Percentiles rank a stretch among this genome's conserved stretches.
Evolutionary conservation across 2,888 invertebrate genomes (phyloP).

Genomic region (Dynastes grantii): DNA sequence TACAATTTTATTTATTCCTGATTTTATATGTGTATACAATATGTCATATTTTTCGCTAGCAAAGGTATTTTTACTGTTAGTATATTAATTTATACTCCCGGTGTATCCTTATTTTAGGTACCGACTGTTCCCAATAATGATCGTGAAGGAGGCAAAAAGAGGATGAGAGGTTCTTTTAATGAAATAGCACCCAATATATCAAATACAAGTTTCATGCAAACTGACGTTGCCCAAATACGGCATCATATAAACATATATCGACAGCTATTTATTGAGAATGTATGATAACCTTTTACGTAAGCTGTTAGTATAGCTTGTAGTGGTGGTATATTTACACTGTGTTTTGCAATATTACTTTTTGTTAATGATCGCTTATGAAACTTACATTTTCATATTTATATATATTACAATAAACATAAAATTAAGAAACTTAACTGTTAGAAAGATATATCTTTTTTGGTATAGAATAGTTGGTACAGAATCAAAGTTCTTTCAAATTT

Average conservation of each 20-base stretch:
- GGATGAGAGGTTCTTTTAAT: neutral
- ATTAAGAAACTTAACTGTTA: too few relatives aligned
- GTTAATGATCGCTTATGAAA: too few relatives aligned
- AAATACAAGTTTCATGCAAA: neutral
- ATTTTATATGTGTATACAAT: neutral
- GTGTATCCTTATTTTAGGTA: neutral
- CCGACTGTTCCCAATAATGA: neutral
- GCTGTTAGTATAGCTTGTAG: too few relatives aligned
- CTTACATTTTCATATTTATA: too few relatives aligned
- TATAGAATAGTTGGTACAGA: too few relatives aligned
- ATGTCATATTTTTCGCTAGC: neutral
- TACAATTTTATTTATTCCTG: neutral
- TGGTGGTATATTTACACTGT: too few relatives aligned
- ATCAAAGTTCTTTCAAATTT: too few relatives aligned
- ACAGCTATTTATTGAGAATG: constrained; percentile 6
- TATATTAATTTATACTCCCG: too few relatives aligned
- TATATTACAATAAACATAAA: too few relatives aligned
- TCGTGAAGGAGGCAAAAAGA: neutral
- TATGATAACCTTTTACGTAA: neutral
- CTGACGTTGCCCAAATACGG: neutral
- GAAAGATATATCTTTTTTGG: too few relatives aligned
- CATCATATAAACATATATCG: constrained; percentile 10
- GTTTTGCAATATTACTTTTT: too few relatives aligned
- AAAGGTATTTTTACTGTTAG: neutral
- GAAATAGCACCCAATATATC: neutral